A percentile compares a stretch with the other conserved stretches of the same genome.
Conservation (phyloP, 2,113 vertebrate species). For the Amphiprion ocellaris region DNA sequence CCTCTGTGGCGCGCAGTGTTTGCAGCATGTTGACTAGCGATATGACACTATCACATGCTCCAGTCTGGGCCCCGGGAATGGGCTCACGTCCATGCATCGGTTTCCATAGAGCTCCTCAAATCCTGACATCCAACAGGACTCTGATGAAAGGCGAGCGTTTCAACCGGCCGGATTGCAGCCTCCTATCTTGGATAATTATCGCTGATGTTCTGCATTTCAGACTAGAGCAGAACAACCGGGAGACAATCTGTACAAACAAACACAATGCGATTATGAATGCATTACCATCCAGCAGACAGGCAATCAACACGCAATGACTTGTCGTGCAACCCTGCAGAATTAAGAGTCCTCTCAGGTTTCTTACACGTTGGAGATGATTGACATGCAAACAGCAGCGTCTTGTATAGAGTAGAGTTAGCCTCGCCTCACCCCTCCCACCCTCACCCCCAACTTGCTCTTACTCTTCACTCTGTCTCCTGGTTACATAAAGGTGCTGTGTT, state of each 20-base stretch:
- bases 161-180: slow-evolving; percentile 8
- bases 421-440: slow-evolving; percentile 15
- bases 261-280: slow-evolving; percentile 54
- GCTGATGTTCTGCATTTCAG: slow-evolving; percentile 58
- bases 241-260: slow-evolving; percentile 62
- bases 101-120: slow-evolving; percentile 43
- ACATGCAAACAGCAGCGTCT: slow-evolving; percentile 46
- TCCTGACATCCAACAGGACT: slow-evolving; percentile 30
- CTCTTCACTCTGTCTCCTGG: slow-evolving; percentile 8
- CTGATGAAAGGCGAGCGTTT: slow-evolving; percentile 29
- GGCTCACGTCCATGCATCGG: slow-evolving; percentile 23
- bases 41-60: slow-evolving; percentile 41
- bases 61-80: slow-evolving; percentile 23
- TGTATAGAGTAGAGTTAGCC: slow-evolving; percentile 9
- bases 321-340: slow-evolving; percentile 45
- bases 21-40: slow-evolving; percentile 46
- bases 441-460: slow-evolving; percentile 9
- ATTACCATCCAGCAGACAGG: slow-evolving; percentile 54
- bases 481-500: slow-evolving; percentile 55
- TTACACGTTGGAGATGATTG: slow-evolving; percentile 51
- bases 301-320: slow-evolving; percentile 60
- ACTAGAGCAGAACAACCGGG: slow-evolving; percentile 36
- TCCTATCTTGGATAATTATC: slow-evolving; percentile 53
- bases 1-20: slow-evolving; percentile 12
- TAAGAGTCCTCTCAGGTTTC: slow-evolving; percentile 49